Percentiles rank a stretch among this genome's conserved stretches.
Conservation (phyloP, 2,797 vertebrate genomes). For the Menidia menidia region DNA sequence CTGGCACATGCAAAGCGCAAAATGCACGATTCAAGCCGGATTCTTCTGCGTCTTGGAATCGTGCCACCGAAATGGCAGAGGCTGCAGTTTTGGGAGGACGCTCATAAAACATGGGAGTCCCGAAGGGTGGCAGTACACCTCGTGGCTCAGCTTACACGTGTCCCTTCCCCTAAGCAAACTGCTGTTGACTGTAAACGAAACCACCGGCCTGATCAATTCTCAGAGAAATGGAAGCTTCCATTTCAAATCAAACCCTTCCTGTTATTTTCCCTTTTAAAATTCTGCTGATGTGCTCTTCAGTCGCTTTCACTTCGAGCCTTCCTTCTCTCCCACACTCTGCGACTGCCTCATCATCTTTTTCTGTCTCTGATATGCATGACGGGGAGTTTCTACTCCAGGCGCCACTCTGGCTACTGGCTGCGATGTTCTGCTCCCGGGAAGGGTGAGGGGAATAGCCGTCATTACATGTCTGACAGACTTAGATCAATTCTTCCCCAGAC, state of each 20-base stretch:
- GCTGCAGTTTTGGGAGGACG: constrained; percentile 14
- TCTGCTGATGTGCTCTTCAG: constrained; percentile 11
- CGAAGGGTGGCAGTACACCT: constrained; percentile 19
- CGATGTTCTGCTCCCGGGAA: constrained; percentile 37
- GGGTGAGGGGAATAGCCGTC: constrained; percentile 32
- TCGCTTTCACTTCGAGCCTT: constrained; percentile 40
- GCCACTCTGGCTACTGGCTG: constrained; percentile 56
- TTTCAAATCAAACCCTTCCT: not conserved
- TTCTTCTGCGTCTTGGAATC: not conserved
- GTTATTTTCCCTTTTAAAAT: constrained; percentile 10
- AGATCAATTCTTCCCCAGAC: constrained; percentile 44
- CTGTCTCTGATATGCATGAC: constrained; percentile 49
- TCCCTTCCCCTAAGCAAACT: constrained; percentile 33
- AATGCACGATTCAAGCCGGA: not conserved
- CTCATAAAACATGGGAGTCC: constrained; percentile 24
- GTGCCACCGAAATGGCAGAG: constrained; percentile 24
- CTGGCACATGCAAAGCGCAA: not conserved
- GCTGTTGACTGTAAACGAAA: constrained; percentile 20
- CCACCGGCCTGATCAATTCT: not conserved
- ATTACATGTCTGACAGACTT: constrained; percentile 48
- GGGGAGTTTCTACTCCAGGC: constrained; percentile 56
- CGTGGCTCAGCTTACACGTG: constrained; percentile 43
- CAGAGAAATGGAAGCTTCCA: not conserved
- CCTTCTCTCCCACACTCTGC: constrained; percentile 38
- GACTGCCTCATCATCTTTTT: constrained; percentile 66